Conservation (phyloP, 2,888 invertebrate species). For the Pammene fasciana region DNA sequence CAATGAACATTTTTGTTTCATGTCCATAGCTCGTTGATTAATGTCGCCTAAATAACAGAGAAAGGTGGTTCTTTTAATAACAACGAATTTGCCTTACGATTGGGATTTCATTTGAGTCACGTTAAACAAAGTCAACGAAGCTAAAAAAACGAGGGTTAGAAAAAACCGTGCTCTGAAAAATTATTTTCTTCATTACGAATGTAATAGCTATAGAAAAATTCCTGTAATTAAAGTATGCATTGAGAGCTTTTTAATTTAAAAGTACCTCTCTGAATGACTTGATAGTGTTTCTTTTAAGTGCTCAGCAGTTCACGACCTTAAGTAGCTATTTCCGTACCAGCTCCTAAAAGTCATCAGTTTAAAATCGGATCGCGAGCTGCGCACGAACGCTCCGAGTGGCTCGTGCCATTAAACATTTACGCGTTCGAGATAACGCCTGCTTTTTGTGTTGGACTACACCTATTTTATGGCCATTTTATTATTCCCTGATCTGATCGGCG, state of each 20-base stretch:
- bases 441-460: constrained; percentile 72
- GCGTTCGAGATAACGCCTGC: constrained; percentile 73
- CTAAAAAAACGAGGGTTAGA: constrained; percentile 21
- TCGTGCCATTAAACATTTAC: constrained; percentile 77
- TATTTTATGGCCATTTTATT: constrained; percentile 77
- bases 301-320: constrained; percentile 62
- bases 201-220: constrained; percentile 7
- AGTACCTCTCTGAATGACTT: constrained; percentile 37
- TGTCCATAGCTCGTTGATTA: constrained; percentile 77
- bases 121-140: constrained; percentile 28
- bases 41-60: constrained; percentile 73
- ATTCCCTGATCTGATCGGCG: constrained; percentile 68
- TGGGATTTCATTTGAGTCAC: constrained; percentile 36
- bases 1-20: constrained; percentile 77
- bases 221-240: constrained; percentile 9
- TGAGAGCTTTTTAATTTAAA: constrained; percentile 18
- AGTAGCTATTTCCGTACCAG: constrained; percentile 74
- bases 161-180: not conserved
- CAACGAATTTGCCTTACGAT: constrained; percentile 25
- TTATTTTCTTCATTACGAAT: constrained; percentile 6
- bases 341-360: constrained; percentile 77
- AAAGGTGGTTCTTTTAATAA: constrained; percentile 43
- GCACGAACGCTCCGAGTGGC: constrained; percentile 61
- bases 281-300: constrained; percentile 65
- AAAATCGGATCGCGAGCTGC: constrained; percentile 72